A percentile compares a stretch with the other conserved stretches of the same genome.
Evolutionary conservation across 2,797 vertebrate genomes (phyloP).

Genomic region (Sebastes wilsoni): DNA sequence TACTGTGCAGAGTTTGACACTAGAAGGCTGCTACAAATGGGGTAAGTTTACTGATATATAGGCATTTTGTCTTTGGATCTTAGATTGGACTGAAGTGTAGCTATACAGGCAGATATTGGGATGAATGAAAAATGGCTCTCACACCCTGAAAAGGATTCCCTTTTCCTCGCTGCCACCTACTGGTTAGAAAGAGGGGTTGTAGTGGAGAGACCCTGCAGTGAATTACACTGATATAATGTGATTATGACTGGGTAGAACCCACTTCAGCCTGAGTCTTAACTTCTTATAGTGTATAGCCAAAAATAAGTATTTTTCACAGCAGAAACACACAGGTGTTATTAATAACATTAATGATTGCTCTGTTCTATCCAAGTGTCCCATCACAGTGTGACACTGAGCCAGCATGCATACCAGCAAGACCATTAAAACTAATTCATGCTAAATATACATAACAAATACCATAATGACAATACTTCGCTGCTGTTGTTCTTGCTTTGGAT

Average conservation of each 20-base stretch:
- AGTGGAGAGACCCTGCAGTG: not conserved
- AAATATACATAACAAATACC: not conserved
- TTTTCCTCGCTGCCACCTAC: conserved; percentile 68
- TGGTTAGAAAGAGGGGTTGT: conserved; percentile 1
- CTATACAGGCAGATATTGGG: not conserved
- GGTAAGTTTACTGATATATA: not conserved
- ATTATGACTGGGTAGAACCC: conserved; percentile 22
- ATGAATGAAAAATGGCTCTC: not conserved
- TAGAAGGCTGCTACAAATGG: not conserved
- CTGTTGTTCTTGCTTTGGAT: not conserved
- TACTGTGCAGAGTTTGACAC: not conserved
- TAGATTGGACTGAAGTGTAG: not conserved
- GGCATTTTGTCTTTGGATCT: not conserved
- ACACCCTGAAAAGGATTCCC: not conserved
- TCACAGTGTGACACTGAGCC: not conserved
- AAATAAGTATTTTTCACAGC: not conserved
- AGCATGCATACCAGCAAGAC: not conserved
- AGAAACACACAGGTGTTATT: not conserved
- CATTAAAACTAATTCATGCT: not conserved
- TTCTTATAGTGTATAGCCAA: not conserved
- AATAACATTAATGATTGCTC: not conserved
- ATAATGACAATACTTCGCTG: not conserved
- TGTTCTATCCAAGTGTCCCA: not conserved
- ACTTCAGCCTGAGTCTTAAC: not conserved
- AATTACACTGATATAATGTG: conserved; percentile 1